Conservation (phyloP, 1,140 invertebrate genomes). For the Drosophila subpulchrella region DNA sequence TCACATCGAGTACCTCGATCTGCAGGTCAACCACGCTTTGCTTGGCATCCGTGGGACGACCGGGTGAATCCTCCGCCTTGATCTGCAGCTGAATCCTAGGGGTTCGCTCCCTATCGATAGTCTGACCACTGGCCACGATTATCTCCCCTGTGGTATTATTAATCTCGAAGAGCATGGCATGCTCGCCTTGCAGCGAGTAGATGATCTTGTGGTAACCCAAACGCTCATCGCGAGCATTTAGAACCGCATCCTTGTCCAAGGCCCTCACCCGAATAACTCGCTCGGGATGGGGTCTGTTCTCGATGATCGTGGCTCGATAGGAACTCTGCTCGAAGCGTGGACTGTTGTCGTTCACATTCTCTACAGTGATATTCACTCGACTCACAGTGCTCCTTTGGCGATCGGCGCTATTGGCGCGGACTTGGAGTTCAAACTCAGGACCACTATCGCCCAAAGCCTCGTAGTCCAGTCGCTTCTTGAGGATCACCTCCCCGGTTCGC, state of each 20-base stretch:
- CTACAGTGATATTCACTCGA: conserved; percentile 89
- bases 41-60: conserved; percentile 87
- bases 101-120: conserved; percentile 91
- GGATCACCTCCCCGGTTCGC: conserved; percentile 89
- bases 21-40: conserved; percentile 87
- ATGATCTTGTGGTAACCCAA: conserved; percentile 89
- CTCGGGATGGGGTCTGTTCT: conserved; percentile 89
- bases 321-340: conserved; percentile 89
- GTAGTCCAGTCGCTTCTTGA: conserved; percentile 91
- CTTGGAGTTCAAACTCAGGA: conserved; percentile 89
- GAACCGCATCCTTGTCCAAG: conserved; percentile 88
- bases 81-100: conserved; percentile 89
- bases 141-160: conserved; percentile 89
- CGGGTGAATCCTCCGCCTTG: conserved; percentile 90
- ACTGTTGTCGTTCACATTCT: conserved; percentile 93
- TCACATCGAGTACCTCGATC: conserved; percentile 92
- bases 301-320: conserved; percentile 89
- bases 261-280: conserved; percentile 89
- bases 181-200: conserved; percentile 90
- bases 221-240: conserved; percentile 87
- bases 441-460: conserved; percentile 86
- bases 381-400: conserved; percentile 88
- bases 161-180: conserved; percentile 89
- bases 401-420: conserved; percentile 89
- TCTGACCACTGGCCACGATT: conserved; percentile 88